Conservation (phyloP, 1,140 invertebrate genomes). For the Alviniconcha marisindica region DNA sequence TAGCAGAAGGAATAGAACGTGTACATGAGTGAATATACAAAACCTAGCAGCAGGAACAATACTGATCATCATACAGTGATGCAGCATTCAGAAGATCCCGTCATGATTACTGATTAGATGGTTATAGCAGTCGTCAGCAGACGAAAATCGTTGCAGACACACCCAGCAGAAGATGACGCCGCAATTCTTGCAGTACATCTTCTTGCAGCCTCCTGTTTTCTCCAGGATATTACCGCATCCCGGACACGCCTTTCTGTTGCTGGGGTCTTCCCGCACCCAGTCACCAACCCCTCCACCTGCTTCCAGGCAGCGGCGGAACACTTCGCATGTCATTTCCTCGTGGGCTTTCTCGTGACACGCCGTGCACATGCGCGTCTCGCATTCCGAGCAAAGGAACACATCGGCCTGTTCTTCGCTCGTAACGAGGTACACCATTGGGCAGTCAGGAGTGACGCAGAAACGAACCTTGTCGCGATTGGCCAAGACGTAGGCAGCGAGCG, state of each 20-base stretch:
- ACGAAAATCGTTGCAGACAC: constrained; percentile 49
- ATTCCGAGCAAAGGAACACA: constrained; percentile 57
- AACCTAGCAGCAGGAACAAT: too few relatives aligned
- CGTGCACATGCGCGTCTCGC: constrained; percentile 57
- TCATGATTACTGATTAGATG: constrained; percentile 54
- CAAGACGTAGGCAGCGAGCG: constrained; percentile 49
- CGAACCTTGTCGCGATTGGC: constrained; percentile 49
- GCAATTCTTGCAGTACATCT: constrained; percentile 58
- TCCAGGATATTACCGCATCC: constrained; percentile 58
- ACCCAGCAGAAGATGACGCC: constrained; percentile 62
- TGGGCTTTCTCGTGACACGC: constrained; percentile 59
- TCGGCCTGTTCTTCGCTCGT: constrained; percentile 33
- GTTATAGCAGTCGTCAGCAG: constrained; percentile 49
- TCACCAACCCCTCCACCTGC: constrained; percentile 35
- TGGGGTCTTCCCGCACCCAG: constrained; percentile 51
- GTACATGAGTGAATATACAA: too few relatives aligned
- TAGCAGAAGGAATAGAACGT: too few relatives aligned
- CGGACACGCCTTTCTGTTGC: constrained; percentile 60
- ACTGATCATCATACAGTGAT: too few relatives aligned
- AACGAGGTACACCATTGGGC: constrained; percentile 61
- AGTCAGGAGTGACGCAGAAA: constrained; percentile 66
- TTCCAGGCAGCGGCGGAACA: constrained; percentile 43
- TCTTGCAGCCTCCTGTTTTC: constrained; percentile 64
- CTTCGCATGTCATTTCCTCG: constrained; percentile 60
- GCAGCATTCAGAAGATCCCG: too few relatives aligned